Conservation (phyloP, 2,797 vertebrate genomes). For the Mormyrops boulengeri region DNA sequence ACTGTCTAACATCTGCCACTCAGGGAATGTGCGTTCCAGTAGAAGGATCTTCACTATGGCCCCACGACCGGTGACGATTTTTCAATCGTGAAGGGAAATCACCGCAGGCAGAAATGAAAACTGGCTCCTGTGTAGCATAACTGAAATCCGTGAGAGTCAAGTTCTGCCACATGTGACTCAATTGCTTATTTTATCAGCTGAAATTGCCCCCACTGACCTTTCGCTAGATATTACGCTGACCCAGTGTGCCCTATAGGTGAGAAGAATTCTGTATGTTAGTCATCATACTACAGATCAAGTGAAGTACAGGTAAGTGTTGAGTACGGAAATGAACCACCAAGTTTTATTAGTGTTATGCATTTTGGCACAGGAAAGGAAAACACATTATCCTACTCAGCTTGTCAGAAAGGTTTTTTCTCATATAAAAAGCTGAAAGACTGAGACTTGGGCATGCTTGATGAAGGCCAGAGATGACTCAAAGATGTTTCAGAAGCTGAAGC, state of each 20-base stretch:
- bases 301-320: not conserved
- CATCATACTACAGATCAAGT: not conserved
- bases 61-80: not conserved
- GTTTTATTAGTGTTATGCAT: not conserved
- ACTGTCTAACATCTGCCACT: not conserved
- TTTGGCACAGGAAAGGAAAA: not conserved
- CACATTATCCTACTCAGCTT: not conserved
- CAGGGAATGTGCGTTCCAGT: not conserved
- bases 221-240: not conserved
- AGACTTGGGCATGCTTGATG: not conserved
- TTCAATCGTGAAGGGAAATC: not conserved
- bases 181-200: not conserved
- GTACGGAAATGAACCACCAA: not conserved
- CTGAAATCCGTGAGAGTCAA: not conserved
- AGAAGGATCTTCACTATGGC: not conserved
- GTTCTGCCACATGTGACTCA: not conserved
- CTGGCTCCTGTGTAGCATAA: not conserved
- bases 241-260: not conserved
- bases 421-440: not conserved
- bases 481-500: not conserved
- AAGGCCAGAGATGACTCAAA: not conserved
- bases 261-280: not conserved
- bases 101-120: not conserved
- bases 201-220: not conserved
- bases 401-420: not conserved